A percentile compares a stretch with the other conserved stretches of the same genome.
phyloP scores from a whole-genome alignment of 2,797 vertebrate species.

The Falco biarmicus region DNA sequence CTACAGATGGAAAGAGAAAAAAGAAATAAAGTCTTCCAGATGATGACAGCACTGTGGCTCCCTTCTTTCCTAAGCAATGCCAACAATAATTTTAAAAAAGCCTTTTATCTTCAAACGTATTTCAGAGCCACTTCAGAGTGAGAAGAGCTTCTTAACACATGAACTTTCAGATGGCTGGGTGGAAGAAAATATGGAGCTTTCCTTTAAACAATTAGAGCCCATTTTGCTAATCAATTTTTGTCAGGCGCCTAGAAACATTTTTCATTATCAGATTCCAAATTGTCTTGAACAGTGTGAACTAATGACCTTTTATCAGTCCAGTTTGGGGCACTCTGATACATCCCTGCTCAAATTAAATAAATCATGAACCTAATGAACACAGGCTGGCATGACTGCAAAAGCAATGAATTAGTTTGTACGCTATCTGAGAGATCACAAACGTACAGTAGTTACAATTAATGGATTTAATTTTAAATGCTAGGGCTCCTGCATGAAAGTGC shows the following conservation, averaged over 20 bases:
- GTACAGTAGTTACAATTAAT: conserved; percentile 73
- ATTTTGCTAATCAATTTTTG: conserved; percentile 28
- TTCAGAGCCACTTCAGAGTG: neutral
- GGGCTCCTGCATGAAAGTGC: conserved; percentile 46
- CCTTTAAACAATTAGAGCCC: conserved; percentile 9
- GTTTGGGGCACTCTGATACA: conserved; percentile 28
- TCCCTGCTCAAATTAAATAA: conserved; percentile 58
- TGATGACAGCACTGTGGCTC: conserved; percentile 17
- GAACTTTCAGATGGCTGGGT: neutral
- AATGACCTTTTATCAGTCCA: conserved; percentile 55
- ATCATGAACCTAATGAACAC: conserved; percentile 70
- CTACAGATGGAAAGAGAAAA: neutral
- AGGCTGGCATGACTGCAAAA: conserved; percentile 53
- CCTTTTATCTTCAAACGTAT: conserved; percentile 44
- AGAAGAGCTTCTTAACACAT: conserved; percentile 13
- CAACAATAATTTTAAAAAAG: conserved; percentile 40
- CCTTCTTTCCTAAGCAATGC: conserved; percentile 23
- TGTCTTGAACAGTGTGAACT: conserved; percentile 21
- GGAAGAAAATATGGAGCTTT: neutral
- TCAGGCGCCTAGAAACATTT: conserved; percentile 24
- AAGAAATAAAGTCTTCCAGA: conserved; percentile 26
- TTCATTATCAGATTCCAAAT: conserved; percentile 34
- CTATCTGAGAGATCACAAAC: conserved; percentile 60
- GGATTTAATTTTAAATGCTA: conserved; percentile 70
- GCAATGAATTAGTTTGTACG: conserved; percentile 65